phyloP scores from a whole-genome alignment of 2,888 invertebrate genomes.

The Lithophane socia region DNA sequence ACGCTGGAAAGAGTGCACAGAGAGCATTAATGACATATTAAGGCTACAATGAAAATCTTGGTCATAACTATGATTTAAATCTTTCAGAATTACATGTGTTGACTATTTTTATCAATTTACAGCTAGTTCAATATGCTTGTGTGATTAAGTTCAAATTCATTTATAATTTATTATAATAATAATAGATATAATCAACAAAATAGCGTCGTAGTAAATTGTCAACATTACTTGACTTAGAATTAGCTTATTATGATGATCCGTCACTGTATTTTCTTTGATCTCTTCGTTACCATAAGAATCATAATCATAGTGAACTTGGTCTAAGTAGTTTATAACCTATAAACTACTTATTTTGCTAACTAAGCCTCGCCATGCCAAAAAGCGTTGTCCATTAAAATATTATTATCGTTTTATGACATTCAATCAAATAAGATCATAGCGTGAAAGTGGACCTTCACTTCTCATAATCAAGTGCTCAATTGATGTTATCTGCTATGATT shows the following conservation, averaged over 20 bases:
- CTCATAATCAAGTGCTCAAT: constrained; percentile 5
- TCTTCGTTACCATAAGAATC: constrained; percentile 1
- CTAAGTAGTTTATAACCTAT: background rate
- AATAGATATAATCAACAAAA: background rate
- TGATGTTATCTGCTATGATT: background rate
- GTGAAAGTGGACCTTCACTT: background rate
- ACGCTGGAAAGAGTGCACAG: too few relatives aligned
- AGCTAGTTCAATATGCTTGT: background rate
- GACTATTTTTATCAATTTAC: constrained; percentile 2
- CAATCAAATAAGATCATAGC: background rate
- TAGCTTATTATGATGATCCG: background rate
- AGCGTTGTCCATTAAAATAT: too few relatives aligned
- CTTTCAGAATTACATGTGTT: background rate
- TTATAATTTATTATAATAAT: too few relatives aligned
- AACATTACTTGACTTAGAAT: background rate
- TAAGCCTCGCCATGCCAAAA: background rate
- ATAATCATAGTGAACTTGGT: constrained; percentile 13
- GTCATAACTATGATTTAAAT: too few relatives aligned
- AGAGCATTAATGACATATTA: too few relatives aligned
- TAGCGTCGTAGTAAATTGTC: background rate
- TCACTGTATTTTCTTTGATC: constrained; percentile 13
- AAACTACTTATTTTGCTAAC: background rate
- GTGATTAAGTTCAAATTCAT: constrained; percentile 14
- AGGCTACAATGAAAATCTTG: too few relatives aligned
- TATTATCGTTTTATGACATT: background rate